Evolutionary conservation across 92 coral and sea anemone genomes (phyloP).

Genomic region (Diadumene lineata): DNA sequence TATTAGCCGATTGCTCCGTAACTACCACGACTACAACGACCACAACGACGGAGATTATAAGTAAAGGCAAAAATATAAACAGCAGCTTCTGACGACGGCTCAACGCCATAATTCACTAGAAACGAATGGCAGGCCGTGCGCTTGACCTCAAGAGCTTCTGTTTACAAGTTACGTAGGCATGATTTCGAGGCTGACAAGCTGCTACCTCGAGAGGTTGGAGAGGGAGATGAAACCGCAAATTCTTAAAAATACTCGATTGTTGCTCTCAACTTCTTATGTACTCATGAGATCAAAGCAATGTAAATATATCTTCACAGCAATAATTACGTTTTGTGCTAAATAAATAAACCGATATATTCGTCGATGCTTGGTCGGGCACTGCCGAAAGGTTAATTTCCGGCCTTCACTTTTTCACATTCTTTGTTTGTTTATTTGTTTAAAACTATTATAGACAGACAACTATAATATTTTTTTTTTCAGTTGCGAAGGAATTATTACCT

Average conservation of each 20-base stretch:
- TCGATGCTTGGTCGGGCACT: no score
- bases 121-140: background rate
- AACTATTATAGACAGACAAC: no score
- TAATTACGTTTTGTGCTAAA: no score
- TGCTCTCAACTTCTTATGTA: no score
- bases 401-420: no score
- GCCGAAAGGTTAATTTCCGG: no score
- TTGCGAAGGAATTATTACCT: no score
- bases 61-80: slow-evolving; percentile 7
- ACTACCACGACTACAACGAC: slow-evolving; percentile 15
- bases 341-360: no score
- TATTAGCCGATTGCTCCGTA: background rate
- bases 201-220: background rate
- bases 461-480: no score
- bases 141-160: background rate
- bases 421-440: no score
- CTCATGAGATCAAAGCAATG: no score
- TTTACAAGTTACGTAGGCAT: background rate
- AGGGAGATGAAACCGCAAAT: background rate
- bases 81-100: slow-evolving; percentile 13
- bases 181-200: background rate
- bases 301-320: no score
- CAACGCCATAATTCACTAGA: slow-evolving; percentile 3
- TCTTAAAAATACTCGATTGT: background rate
- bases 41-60: slow-evolving; percentile 2